These are phyloP conservation scores for Salminus brasiliensis DNA, from an alignment of 2,113 vertebrate species.

Conservation along the genomic window DNA sequence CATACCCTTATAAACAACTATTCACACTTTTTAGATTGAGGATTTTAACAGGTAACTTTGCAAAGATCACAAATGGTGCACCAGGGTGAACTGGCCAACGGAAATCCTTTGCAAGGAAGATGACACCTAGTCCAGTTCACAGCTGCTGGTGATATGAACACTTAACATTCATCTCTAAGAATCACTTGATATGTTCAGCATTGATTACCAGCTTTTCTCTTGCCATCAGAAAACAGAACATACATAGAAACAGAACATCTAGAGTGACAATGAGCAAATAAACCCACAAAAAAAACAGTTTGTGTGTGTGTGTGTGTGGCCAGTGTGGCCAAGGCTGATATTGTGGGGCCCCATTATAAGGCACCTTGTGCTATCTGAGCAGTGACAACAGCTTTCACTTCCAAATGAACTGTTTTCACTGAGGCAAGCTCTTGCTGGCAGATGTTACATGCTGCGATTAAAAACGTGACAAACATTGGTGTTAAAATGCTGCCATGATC, in stretches of 20 bases:
- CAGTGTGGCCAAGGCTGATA: background rate
- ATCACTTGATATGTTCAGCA: constrained; percentile 22
- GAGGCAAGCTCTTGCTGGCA: background rate
- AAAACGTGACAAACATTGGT: background rate
- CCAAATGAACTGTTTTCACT: background rate
- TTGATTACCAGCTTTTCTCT: background rate
- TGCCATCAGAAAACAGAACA: background rate
- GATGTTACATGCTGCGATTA: background rate
- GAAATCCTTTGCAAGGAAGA: background rate
- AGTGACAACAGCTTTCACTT: background rate
- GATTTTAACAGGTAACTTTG: background rate
- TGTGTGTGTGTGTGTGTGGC: background rate
- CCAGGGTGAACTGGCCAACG: background rate
- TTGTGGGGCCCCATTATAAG: background rate
- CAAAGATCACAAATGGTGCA: background rate
- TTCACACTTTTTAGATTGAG: constrained; percentile 16
- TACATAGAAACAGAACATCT: background rate
- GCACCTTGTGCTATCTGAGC: constrained; percentile 15
- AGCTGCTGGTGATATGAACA: constrained; percentile 37
- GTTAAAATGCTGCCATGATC: background rate
- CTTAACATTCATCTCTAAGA: constrained; percentile 4
- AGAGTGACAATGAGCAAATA: background rate
- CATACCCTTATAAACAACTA: constrained; percentile 26
- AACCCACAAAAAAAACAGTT: background rate
- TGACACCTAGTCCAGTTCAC: constrained; percentile 1